These are phyloP conservation scores for Micronisus gabar DNA, from an alignment of 2,113 vertebrate species.

Conservation along the genomic window DNA sequence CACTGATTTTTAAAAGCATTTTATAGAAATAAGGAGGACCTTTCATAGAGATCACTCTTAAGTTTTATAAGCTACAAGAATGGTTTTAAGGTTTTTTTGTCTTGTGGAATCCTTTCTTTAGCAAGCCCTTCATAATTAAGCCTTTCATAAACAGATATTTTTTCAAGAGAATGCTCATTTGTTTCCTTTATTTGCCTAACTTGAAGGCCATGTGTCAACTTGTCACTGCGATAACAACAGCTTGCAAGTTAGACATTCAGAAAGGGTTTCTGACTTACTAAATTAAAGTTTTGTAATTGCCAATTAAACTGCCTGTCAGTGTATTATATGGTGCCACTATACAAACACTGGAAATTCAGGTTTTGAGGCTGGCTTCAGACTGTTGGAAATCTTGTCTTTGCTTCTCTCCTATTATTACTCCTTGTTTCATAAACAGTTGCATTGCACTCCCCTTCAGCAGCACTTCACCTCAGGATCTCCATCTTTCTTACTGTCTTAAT, in stretches of 20 bases:
- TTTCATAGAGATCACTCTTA: background rate
- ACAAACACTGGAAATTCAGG: background rate
- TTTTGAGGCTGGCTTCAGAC: background rate
- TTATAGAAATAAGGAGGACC: background rate
- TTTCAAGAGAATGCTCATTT: background rate
- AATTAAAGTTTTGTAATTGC: slow-evolving; percentile 10
- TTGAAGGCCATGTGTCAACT: background rate
- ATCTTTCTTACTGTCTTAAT: background rate
- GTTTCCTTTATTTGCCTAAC: background rate
- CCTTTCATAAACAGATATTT: background rate
- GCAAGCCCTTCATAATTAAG: background rate
- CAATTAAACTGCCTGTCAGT: background rate
- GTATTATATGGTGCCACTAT: background rate
- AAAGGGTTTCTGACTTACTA: slow-evolving; percentile 4
- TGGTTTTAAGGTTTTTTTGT: background rate
- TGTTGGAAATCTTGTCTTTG: background rate
- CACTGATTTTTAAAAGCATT: background rate
- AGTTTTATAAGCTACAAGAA: background rate
- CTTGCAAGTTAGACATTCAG: background rate
- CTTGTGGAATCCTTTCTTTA: background rate
- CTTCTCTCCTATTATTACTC: background rate
- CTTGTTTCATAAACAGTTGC: background rate
- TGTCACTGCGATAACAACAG: background rate
- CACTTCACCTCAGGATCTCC: background rate
- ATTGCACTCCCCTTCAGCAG: background rate